Evolutionary conservation across 2,888 invertebrate genomes (phyloP).

Genomic region (Pheosia tremula): DNA sequence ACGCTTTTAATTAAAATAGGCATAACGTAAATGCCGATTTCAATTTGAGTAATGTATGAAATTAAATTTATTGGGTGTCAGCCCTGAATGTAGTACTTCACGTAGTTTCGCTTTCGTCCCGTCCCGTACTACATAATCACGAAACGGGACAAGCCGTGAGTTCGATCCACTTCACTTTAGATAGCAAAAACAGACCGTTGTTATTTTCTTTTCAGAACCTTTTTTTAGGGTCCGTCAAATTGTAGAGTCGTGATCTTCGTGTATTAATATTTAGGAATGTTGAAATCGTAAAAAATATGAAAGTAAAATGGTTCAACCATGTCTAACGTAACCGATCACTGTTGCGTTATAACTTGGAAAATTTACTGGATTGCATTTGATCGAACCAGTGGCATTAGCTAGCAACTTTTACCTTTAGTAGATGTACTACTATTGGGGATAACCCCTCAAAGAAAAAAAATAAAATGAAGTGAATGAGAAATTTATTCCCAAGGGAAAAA

Average conservation of each 20-base stretch:
- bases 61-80: no score
- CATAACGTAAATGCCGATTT: neutral
- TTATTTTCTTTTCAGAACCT: constrained; percentile 8
- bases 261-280: constrained; percentile 6
- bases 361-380: neutral
- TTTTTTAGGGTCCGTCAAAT: constrained; percentile 14
- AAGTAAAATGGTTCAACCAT: neutral
- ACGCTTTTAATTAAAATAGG: neutral
- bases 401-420: no score
- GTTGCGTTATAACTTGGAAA: neutral
- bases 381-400: no score
- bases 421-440: no score
- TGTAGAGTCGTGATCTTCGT: constrained; percentile 18
- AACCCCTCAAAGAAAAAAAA: no score
- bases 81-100: constrained; percentile 18
- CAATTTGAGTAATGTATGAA: neutral
- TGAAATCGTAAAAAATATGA: neutral
- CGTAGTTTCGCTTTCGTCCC: constrained; percentile 29
- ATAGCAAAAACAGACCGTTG: constrained; percentile 24
- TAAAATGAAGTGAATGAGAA: no score
- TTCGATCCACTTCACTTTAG: constrained; percentile 21
- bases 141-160: constrained; percentile 30
- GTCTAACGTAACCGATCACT: neutral
- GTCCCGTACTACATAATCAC: constrained; percentile 23
- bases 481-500: no score